Conservation (phyloP, 2,888 invertebrate genomes). For the Axea sp. region DNA sequence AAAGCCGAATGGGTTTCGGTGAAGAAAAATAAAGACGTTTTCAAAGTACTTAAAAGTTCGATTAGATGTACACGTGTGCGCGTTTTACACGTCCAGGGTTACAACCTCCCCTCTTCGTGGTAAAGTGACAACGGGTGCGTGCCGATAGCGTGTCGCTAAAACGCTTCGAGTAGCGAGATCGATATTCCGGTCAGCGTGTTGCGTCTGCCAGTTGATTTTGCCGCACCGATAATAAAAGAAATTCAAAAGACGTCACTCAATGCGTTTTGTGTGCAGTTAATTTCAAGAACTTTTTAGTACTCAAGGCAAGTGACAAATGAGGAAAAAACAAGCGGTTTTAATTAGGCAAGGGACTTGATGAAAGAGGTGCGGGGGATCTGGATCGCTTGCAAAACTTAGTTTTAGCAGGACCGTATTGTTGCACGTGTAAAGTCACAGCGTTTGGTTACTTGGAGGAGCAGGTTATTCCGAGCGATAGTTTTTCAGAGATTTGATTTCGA, state of each 20-base stretch:
- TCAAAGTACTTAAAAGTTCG: slow-evolving; percentile 40
- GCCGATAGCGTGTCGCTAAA: slow-evolving; percentile 60
- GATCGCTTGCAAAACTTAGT: no score
- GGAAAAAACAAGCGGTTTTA: no score
- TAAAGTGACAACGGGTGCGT: slow-evolving; percentile 56
- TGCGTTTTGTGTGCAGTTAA: no score
- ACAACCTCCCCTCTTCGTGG: slow-evolving; percentile 30
- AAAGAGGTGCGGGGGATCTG: no score
- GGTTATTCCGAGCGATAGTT: no score
- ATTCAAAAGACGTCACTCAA: slow-evolving; percentile 1
- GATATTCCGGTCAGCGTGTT: slow-evolving; percentile 66
- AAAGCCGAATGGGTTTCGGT: slow-evolving; percentile 12
- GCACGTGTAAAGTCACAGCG: no score
- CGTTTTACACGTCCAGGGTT: slow-evolving; percentile 58
- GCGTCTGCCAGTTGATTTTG: slow-evolving; percentile 46
- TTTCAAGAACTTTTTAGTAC: no score
- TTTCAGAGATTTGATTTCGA: no score
- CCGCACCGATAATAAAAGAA: background rate
- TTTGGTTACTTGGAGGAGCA: no score
- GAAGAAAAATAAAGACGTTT: slow-evolving; percentile 45
- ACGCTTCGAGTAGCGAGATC: slow-evolving; percentile 50
- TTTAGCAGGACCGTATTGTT: no score
- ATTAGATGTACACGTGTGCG: slow-evolving; percentile 60
- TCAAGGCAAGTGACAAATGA: no score
- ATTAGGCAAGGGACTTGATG: no score